Evolutionary conservation across 1,140 invertebrate genomes (phyloP).

Genomic region (Dreissena rostriformis): DNA sequence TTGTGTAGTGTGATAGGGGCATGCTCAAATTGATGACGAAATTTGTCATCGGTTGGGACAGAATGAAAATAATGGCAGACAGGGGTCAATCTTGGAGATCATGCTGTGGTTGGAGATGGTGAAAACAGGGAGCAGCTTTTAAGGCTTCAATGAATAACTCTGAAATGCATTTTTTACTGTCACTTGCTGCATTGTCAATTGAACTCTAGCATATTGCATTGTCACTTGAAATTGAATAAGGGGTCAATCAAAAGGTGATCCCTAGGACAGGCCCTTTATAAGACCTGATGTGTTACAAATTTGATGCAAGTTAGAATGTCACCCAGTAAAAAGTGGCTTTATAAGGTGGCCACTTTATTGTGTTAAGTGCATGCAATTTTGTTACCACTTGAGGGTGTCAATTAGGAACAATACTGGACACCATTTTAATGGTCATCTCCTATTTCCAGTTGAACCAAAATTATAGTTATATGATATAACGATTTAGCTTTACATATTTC

Average conservation of each 20-base stretch:
- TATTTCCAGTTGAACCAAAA: too few species aligned
- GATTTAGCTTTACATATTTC: too few species aligned
- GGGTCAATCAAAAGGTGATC: slow-evolving; percentile 6
- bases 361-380: not conserved
- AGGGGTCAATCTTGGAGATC: too few species aligned
- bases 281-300: slow-evolving; percentile 3
- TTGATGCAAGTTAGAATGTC: slow-evolving; percentile 1
- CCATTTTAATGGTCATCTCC: too few species aligned
- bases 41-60: not conserved
- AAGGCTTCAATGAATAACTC: not conserved
- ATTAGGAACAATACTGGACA: too few species aligned
- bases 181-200: not conserved
- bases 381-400: not conserved
- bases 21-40: not conserved
- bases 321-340: not conserved
- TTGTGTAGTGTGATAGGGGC: not conserved
- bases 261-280: not conserved
- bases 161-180: not conserved
- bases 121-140: too few species aligned
- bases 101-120: too few species aligned
- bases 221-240: slow-evolving; percentile 2
- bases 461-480: too few species aligned
- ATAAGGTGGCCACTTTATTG: not conserved
- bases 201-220: not conserved
- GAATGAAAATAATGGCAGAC: too few species aligned